Evolutionary conservation across 35 echinoderm and acorn worm species (phyloP), one percentile per base, ranked within the genome.

Genomic region (Lytechinus variegatus): DNA sequence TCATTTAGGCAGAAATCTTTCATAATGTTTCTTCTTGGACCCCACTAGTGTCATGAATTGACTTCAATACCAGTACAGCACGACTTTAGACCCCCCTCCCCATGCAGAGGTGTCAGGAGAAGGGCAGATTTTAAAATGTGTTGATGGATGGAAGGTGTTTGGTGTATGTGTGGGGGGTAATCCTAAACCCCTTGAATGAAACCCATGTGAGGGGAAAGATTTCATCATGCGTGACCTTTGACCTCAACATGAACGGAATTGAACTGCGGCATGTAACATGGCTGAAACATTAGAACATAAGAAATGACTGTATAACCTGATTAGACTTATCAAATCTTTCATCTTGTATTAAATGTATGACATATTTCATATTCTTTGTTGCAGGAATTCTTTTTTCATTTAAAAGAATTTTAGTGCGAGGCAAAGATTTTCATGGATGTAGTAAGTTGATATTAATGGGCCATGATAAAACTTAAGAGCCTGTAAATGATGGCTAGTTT

Each of bases 221-320:
- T 53, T 53, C 28, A 89, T 89, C 52, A 33, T 51, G 28, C 28
- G 51, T 89, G 87, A 89, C 87, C 87, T 89, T 51, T 19, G 28
- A 89, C 87, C 87, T 89, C 8, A 89, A 89, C 87, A 89, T 89
- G 87, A 89, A 89, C 3, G 61, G 61, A 71, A 71, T 71, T 71
- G 61, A 71, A 71, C 14, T 24, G 19, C 61, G 5, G 61, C 24
- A 71, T 71, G 61, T 71, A 24, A 71, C 61, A 71, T 5, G 61
- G 61, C 5, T 71, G 61, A 24, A 71, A 71, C 61, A 71, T 16
- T 0, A 71, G 19, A 71, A 71, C 61, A 24, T 71, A 24, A 71
- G 61, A 71, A 71, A 21, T 21, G 14, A 71, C 13, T 71, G 61
- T 5, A 71, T 71, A 71, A 71, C 61, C 61, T 21, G 61, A 6